phyloP scores from a whole-genome alignment of 64 coral and sea anemone genomes.

The Actinia equina region DNA sequence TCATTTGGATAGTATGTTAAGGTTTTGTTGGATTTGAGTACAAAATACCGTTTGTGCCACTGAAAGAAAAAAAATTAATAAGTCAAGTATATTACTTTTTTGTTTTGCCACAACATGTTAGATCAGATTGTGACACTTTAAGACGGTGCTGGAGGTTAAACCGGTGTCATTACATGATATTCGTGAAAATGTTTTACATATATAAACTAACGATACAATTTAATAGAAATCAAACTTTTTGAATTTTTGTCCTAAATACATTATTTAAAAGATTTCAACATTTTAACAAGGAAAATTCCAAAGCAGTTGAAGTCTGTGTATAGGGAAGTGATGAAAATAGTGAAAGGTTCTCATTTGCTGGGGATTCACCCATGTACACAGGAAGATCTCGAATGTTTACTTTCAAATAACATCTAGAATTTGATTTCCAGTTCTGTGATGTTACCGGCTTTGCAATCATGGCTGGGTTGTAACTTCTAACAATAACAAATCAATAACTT shows the following conservation, averaged over 20 bases:
- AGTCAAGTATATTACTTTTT: not conserved
- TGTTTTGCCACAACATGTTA: not conserved
- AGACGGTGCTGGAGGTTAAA: not conserved
- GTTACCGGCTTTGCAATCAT: not conserved
- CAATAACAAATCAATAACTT: not conserved
- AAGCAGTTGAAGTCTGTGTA: not conserved
- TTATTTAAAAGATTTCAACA: not conserved
- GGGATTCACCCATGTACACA: not conserved
- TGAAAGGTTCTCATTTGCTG: not conserved
- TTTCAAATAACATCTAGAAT: not conserved
- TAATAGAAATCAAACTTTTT: not conserved
- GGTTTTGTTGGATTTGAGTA: slow-evolving; percentile 65
- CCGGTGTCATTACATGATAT: not conserved
- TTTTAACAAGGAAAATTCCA: not conserved
- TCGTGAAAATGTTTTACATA: not conserved
- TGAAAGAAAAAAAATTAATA: slow-evolving; percentile 39
- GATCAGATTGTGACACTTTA: not conserved
- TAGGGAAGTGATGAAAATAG: not conserved
- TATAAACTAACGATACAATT: not conserved
- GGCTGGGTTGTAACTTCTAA: not conserved
- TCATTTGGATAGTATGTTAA: slow-evolving; percentile 83
- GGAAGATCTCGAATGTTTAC: not conserved
- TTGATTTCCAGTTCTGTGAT: not conserved
- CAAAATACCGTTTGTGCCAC: slow-evolving; percentile 92
- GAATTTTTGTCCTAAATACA: not conserved